Base-by-base conservation (phyloP, 35 echinoderm and acorn worm species). In the Chiridota heheva region DNA sequence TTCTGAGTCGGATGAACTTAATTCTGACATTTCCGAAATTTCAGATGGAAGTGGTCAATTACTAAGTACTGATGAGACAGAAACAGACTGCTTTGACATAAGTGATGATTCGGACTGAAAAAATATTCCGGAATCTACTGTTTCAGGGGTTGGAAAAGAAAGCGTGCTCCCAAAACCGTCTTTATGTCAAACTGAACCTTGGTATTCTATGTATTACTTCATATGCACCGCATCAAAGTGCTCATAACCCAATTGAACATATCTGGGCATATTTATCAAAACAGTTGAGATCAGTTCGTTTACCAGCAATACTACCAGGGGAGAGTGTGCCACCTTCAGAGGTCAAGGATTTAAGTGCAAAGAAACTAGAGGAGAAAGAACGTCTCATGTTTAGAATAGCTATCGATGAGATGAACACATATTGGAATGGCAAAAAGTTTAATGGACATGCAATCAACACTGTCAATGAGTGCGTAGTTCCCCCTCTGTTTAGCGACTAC, bases 291-390 rank as follows among this genome's bases (percentile, higher is more conserved):
- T 53, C 74, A 3, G 89, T 92, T 16, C 66, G 40, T 8, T 41
- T 86, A 46, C 62, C 58, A 5, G 76, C 60, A 16, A 58, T 36
- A 8, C 36, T 92, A 44, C 15, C 40, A 12, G 82, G 76, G 12
- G 82, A 92, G 59, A 40, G 30, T n/a, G n/a, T n/a, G n/a, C 33
- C 62, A 18, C 65, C 83, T n/a, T 38, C 68, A 61, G 44, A 36
- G 36, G 36, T 66, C 31, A 47, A 22, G 36, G 26, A 63, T 17
- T 20, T 32, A 2, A 44, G 42, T 1, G 44, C 15, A 7, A 6
- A 31, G 27, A 29, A 68, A 15, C 60, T 30, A 51, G 29, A 47
- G 4, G 20, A 30, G 18, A 75, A 83, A 49, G 81, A 90, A 58
- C 42, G 30, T 0, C 18, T 42, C 0, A 33, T 89, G 15, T 73